Base-by-base conservation (phyloP, 2,888 invertebrate species). In the Listrodromus nycthemerus region DNA sequence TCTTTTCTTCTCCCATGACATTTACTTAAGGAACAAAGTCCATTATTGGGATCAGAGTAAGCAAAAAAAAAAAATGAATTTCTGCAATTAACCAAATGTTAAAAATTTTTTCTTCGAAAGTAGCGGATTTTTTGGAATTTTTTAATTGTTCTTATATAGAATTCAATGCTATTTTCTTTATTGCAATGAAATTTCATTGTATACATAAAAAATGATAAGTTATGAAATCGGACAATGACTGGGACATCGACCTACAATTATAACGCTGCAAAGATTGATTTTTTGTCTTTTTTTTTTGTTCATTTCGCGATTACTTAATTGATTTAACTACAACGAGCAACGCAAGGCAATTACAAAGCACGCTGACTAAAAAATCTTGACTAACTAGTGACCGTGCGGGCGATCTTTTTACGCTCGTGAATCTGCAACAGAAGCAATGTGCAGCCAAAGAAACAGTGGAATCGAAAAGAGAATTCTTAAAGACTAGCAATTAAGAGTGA, bases 331-430 rank as follows among this genome's bases (percentile, higher is more conserved):
- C 82, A 86, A 80, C 82, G 80, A 82, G 58, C 77, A 86, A 88
- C 84, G 74, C 65, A 85, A 48, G 82, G 83, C 73, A 85, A 87
- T 84, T 83, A 86, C 84, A 84, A 86, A 85, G 86, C 83, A 79
- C 78, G 70, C 52, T 71, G 58, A 83, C 82, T 80, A 80, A 85
- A 86, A 86, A 87, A 88, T 50, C 83, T 89, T 87, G 77, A 74
- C 87, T 90, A 89, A 79, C 87, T 90, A 90, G 70, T 76, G 41
- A 76, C 55, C 70, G 76, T 71, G 58, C 30, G 76, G 65, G 58
- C 45, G 76, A 70, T 71, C 27, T 27, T 10, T 7, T 61, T 50
- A 58, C 74, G 80, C 69, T 24, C n/a, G 48, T 55, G 21, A 45
- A 69, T 37, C 63, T 45, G 52, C 16, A 24, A 58, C 71, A 66